Evolutionary conservation across 1,140 invertebrate species (phyloP).

Genomic region (Phenacoccus solenopsis): DNA sequence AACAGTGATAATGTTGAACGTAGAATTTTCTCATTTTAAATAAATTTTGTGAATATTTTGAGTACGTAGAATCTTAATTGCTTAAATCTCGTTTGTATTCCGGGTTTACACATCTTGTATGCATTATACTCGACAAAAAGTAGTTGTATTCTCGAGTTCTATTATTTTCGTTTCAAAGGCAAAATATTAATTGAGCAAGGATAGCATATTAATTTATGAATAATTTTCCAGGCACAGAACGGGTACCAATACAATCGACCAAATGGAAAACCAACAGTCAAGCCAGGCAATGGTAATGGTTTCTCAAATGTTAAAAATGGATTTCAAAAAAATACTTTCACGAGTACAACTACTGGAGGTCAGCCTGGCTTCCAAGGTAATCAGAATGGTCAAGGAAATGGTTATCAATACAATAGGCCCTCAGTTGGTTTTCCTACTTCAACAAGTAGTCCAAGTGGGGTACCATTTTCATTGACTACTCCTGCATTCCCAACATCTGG

Average conservation of each 20-base stretch:
- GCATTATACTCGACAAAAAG: too few species aligned
- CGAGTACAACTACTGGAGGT: not conserved
- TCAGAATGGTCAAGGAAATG: not conserved
- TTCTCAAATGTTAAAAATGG: not conserved
- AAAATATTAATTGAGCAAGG: too few species aligned
- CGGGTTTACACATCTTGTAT: too few species aligned
- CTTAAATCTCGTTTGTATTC: not conserved
- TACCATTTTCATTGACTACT: not conserved
- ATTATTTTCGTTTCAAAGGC: too few species aligned
- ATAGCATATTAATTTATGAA: too few species aligned
- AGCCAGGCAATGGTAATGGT: not conserved
- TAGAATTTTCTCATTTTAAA: not conserved
- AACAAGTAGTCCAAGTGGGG: not conserved
- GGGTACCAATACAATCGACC: conserved; percentile 10
- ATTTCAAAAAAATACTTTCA: not conserved
- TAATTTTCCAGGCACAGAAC: not conserved
- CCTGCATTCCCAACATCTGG: not conserved
- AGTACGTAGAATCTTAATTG: not conserved
- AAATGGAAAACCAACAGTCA: not conserved
- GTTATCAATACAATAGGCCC: not conserved
- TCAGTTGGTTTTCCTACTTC: not conserved
- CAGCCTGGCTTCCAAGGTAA: not conserved
- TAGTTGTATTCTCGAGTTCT: too few species aligned
- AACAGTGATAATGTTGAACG: not conserved
- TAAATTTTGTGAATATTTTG: not conserved